These are phyloP conservation scores for Salvator merianae DNA, from an alignment of 2,113 vertebrate genomes.

Conservation along the genomic window DNA sequence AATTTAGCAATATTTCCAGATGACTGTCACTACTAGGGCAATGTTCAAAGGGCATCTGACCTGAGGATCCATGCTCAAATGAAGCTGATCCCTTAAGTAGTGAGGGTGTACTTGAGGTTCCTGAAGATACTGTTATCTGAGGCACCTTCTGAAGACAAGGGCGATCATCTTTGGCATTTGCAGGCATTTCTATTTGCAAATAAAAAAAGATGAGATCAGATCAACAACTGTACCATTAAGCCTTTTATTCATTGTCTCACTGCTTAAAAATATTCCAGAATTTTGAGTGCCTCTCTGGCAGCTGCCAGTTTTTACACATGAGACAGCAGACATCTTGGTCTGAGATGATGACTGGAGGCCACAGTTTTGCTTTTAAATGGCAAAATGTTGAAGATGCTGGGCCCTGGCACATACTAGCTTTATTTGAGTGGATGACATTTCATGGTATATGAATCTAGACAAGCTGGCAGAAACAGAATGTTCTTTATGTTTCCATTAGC, in stretches of 20 bases:
- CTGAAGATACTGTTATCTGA: conserved; percentile 87
- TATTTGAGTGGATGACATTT: neutral
- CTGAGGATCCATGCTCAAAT: conserved; percentile 79
- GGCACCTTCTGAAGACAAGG: conserved; percentile 90
- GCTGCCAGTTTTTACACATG: no score
- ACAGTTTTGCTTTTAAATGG: neutral
- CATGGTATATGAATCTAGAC: neutral
- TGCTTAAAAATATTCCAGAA: neutral
- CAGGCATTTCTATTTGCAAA: conserved; percentile 91
- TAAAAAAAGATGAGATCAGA: conserved; percentile 50
- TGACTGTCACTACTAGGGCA: conserved; percentile 77
- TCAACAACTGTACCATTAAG: neutral
- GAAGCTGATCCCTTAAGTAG: conserved; percentile 79
- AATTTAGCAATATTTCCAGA: conserved; percentile 86
- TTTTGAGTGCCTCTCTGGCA: neutral
- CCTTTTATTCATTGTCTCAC: neutral
- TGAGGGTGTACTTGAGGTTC: conserved; percentile 68
- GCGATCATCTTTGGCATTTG: conserved; percentile 90
- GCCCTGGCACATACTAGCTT: neutral
- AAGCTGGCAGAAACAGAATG: neutral
- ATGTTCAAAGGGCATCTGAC: conserved; percentile 82
- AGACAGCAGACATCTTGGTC: neutral
- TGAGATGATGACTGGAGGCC: neutral
- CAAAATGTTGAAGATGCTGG: no score
- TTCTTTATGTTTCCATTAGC: neutral